phyloP scores from a whole-genome alignment of 1,140 invertebrate species.

The Papilio dardanus region DNA sequence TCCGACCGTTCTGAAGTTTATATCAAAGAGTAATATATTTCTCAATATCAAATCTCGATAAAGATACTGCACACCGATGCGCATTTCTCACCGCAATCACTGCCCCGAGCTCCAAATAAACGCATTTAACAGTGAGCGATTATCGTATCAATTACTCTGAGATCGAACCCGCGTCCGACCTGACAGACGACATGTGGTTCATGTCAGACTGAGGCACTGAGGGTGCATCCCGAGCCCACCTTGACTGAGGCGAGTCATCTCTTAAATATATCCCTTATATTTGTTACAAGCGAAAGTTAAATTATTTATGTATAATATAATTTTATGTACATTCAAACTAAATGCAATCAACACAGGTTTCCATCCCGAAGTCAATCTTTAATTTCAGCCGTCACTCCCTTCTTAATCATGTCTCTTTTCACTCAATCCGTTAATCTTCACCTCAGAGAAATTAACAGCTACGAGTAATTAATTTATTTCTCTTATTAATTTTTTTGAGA shows the following conservation, averaged over 20 bases:
- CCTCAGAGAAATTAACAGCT: too few relatives aligned
- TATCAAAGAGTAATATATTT: neutral
- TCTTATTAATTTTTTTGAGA: too few relatives aligned
- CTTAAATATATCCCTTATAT: slow-evolving; percentile 8
- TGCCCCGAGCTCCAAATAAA: slow-evolving; percentile 21
- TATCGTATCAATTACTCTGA: slow-evolving; percentile 61
- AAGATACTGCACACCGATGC: neutral
- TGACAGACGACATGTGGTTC: slow-evolving; percentile 48
- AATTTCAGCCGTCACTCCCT: neutral
- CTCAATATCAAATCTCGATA: neutral
- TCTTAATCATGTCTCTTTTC: too few relatives aligned
- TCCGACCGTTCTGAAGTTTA: too few relatives aligned
- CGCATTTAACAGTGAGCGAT: slow-evolving; percentile 53
- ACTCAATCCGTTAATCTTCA: too few relatives aligned
- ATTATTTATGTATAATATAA: too few relatives aligned
- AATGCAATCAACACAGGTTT: too few relatives aligned
- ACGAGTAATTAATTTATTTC: too few relatives aligned
- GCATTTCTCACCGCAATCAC: slow-evolving; percentile 17
- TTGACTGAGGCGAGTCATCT: neutral
- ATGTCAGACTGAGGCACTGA: slow-evolving; percentile 40
- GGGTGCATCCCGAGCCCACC: slow-evolving; percentile 14
- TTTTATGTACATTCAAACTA: too few relatives aligned
- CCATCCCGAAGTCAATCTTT: too few relatives aligned
- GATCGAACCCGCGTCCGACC: slow-evolving; percentile 41
- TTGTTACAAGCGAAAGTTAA: slow-evolving; percentile 1